Conservation (phyloP, 1,140 invertebrate species). For the Hetaerina americana region DNA sequence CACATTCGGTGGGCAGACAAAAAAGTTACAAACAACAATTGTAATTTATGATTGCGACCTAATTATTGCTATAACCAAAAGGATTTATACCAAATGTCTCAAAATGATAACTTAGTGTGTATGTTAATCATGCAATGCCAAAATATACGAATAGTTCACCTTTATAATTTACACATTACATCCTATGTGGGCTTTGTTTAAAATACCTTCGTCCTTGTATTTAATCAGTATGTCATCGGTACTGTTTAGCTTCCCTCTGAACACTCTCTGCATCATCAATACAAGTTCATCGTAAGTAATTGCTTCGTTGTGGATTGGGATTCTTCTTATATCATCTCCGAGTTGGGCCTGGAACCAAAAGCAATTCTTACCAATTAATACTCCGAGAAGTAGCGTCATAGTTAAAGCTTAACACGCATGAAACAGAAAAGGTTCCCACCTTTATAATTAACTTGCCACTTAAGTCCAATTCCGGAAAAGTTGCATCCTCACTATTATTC, state of each 20-base stretch:
- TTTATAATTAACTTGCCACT: conserved; percentile 1
- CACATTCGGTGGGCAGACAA: too few relatives aligned
- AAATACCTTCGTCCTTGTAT: conserved; percentile 58
- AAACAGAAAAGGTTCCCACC: neutral
- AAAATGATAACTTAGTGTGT: too few relatives aligned
- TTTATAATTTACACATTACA: too few relatives aligned
- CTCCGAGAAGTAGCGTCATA: neutral
- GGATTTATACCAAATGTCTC: too few relatives aligned
- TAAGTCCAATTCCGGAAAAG: neutral
- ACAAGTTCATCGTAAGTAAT: conserved; percentile 65
- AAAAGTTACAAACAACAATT: too few relatives aligned
- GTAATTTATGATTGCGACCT: too few relatives aligned
- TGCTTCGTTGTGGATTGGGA: conserved; percentile 64
- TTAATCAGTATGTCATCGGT: conserved; percentile 59
- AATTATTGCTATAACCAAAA: too few relatives aligned
- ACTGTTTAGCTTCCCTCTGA: conserved; percentile 45
- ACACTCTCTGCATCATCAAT: conserved; percentile 66
- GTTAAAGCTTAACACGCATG: neutral
- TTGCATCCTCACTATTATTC: neutral
- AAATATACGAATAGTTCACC: too few relatives aligned
- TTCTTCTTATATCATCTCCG: conserved; percentile 54
- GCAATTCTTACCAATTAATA: neutral
- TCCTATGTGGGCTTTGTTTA: too few relatives aligned
- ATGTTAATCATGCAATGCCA: too few relatives aligned
- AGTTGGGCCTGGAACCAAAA: conserved; percentile 48